phyloP scores from a whole-genome alignment of 2,797 vertebrate species.

The Geotrypetes seraphini region DNA sequence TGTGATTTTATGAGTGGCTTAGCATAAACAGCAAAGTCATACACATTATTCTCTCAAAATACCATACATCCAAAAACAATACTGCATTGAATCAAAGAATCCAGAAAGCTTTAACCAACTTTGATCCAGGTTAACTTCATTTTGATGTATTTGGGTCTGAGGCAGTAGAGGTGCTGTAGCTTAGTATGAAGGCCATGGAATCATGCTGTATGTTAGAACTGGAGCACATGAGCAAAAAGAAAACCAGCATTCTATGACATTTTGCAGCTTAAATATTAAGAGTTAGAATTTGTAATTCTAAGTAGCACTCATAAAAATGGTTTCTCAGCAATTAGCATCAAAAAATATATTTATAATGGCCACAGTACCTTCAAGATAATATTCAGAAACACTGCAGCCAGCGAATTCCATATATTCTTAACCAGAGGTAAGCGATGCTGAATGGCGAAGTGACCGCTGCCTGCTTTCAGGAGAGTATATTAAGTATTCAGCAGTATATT shows the following conservation, averaged over 20 bases:
- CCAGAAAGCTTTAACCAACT: slow-evolving; percentile 48
- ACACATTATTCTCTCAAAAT: slow-evolving; percentile 13
- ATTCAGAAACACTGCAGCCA: slow-evolving; percentile 10
- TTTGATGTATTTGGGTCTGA: slow-evolving; percentile 20
- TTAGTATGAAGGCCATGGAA: slow-evolving; percentile 1
- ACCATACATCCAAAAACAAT: slow-evolving; percentile 8
- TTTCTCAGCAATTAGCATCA: too few species aligned
- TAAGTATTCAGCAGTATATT: too few species aligned
- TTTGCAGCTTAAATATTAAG: slow-evolving; percentile 16
- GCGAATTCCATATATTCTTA: neutral
- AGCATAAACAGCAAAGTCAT: slow-evolving; percentile 24
- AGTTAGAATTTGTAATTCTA: slow-evolving; percentile 16
- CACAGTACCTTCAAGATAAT: too few species aligned
- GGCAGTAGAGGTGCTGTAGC: slow-evolving; percentile 13
- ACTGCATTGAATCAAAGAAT: slow-evolving; percentile 39
- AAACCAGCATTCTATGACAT: slow-evolving; percentile 12
- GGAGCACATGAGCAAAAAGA: slow-evolving; percentile 8
- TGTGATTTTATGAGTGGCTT: slow-evolving; percentile 26
- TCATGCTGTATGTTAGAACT: neutral
- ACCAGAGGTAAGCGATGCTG: too few species aligned
- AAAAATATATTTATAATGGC: too few species aligned
- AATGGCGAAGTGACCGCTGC: too few species aligned
- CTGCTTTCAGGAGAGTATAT: too few species aligned
- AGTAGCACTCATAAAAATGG: slow-evolving; percentile 13
- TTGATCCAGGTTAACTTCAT: slow-evolving; percentile 35